Evolutionary conservation across 53 echinoderm and acorn worm genomes (phyloP), one percentile per base, ranked within the genome.

Genomic region (Apostichopus leukothele): DNA sequence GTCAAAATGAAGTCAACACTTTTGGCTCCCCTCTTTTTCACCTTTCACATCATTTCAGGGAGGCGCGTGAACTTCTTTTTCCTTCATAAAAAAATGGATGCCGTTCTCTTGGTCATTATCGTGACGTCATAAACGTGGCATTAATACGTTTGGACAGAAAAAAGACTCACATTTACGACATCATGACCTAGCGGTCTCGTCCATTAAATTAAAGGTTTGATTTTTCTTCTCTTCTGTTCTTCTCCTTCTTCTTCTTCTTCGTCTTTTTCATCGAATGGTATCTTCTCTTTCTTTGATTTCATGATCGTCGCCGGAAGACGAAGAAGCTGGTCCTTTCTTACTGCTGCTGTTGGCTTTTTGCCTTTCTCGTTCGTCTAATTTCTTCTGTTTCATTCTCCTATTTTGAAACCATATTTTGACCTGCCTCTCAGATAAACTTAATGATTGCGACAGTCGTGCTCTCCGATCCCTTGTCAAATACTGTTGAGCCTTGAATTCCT

Each of bases 401-500:
- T 98, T 98, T 86, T 98, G 98, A 75, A 98, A 98, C 98, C 98
- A 98, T 19, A 98, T 98, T 89, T 98, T 98, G 51, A 98, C 91
- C 83, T 98, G 98, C 60, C 98, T 78, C 91, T 98, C 98, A 8
- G 93, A 90, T 55, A 98, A 85, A 85, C 92, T 92, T 5, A 98
- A 86, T 18, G 91, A 89, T 76, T 91, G 94, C 27, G 98, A 92
- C 50, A 98, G 84, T 51, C 95, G 86, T 52, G 92, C 90, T n/a
- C 98, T 81, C 23, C 98, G 88, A 13, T 98, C 95, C 68, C 95
- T 87, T 12, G 95, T 98, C 75, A 98, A 92, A 81, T 98, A 98
- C 95, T 91, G 92, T 73, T 98, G 96, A 60, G 89, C 94, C n/a
- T 94, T 92, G 76, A 98, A 98, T 90, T 98, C 98, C 74, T 95